phyloP scores from a whole-genome alignment of 30 jellyfish, hydroid and myxozoan species.

The Turritopsis rubra region DNA sequence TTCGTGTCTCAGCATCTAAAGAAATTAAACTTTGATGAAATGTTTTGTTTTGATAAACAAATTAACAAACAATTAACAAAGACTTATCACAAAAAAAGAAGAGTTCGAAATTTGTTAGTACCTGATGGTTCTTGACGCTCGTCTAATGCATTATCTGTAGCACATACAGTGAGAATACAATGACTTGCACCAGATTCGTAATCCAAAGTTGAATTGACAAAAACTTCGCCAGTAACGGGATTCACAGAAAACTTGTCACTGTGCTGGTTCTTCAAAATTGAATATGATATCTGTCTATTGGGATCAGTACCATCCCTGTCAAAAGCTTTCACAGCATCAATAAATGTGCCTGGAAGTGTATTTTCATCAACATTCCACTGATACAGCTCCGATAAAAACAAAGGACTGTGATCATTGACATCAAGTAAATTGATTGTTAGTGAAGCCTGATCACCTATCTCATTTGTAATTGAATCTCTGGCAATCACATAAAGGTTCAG shows the following conservation, averaged over 20 bases:
- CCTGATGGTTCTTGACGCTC: background rate
- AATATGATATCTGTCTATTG: background rate
- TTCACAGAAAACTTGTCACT: background rate
- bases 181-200: constrained; percentile 4
- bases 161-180: constrained; percentile 21
- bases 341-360: background rate
- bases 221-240: background rate
- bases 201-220: background rate
- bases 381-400: background rate
- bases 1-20: constrained; percentile 12
- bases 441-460: constrained; percentile 11
- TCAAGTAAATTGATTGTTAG: constrained; percentile 36
- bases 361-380: background rate
- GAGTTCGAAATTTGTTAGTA: background rate
- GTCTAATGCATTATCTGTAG: constrained; percentile 7
- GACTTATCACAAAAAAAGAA: background rate
- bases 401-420: constrained; percentile 60
- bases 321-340: background rate
- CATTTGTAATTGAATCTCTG: constrained; percentile 6
- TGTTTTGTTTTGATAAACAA: background rate
- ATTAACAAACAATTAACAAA: background rate
- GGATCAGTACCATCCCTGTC: background rate
- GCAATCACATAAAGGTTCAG: constrained; percentile 8
- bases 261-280: constrained; percentile 17
- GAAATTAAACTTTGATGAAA: background rate